Evolutionary conservation across 2,113 vertebrate genomes (phyloP).

Genomic region (Neogobius melanostomus): DNA sequence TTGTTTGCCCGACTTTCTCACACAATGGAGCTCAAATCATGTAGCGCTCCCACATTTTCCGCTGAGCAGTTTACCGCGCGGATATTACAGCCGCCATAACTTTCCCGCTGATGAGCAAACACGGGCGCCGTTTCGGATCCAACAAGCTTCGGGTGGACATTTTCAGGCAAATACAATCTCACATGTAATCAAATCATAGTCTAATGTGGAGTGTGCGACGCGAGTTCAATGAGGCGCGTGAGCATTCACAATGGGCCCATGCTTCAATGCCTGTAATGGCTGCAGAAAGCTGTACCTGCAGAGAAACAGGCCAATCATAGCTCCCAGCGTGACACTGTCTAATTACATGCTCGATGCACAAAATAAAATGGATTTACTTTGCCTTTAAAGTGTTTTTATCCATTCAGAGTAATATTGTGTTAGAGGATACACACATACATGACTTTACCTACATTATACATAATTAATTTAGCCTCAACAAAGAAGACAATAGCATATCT

Average conservation of each 20-base stretch:
- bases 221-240: constrained; percentile 4
- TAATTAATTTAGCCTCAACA: background rate
- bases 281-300: background rate
- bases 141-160: background rate
- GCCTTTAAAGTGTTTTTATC: background rate
- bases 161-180: background rate
- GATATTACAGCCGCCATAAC: constrained; percentile 1
- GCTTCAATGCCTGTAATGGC: constrained; percentile 2
- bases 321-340: constrained; percentile 3
- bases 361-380: background rate
- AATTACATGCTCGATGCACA: constrained; percentile 14
- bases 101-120: constrained; percentile 4
- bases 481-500: background rate
- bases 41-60: background rate
- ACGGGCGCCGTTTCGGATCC: background rate
- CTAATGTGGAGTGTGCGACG: background rate
- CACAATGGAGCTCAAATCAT: background rate
- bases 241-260: background rate
- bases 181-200: constrained; percentile 1
- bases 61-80: background rate
- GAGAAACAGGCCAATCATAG: background rate
- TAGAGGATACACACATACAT: background rate
- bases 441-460: too few relatives aligned
- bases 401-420: background rate
- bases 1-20: background rate